These are phyloP conservation scores for Eretmochelys imbricata DNA, from an alignment of 2,113 vertebrate species.

Conservation along the genomic window DNA sequence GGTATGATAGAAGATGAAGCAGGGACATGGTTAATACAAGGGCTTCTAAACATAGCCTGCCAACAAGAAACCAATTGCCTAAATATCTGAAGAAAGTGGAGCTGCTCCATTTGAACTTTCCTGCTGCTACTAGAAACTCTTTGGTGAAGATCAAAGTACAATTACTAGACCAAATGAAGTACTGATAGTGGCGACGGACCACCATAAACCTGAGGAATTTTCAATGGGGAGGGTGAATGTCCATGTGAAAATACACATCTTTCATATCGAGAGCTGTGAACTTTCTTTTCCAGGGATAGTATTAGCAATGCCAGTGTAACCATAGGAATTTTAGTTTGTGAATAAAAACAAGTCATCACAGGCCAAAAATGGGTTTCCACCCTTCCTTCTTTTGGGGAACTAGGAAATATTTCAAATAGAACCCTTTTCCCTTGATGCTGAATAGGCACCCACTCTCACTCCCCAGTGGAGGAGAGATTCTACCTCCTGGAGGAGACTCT, in stretches of 20 bases:
- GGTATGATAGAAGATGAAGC: not conserved
- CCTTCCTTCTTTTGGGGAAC: not conserved
- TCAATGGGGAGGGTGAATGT: not conserved
- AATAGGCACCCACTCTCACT: not conserved
- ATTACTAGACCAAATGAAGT: not conserved
- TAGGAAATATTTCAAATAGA: not conserved
- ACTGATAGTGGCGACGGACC: not conserved
- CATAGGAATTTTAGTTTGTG: not conserved
- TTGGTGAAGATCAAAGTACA: not conserved
- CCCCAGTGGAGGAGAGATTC: not conserved
- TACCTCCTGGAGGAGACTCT: not conserved
- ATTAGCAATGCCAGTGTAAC: not conserved
- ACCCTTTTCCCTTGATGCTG: not conserved
- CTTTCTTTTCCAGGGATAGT: not conserved
- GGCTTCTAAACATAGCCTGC: not conserved
- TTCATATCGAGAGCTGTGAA: not conserved
- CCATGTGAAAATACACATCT: not conserved
- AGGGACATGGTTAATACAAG: not conserved
- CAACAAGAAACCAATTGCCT: not conserved
- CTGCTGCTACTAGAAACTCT: not conserved
- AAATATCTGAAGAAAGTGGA: not conserved
- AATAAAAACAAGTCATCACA: not conserved
- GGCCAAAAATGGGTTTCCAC: not conserved
- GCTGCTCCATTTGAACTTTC: not conserved
- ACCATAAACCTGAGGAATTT: not conserved